Percentiles rank a stretch among this genome's conserved stretches.
Evolutionary conservation across 2,113 vertebrate genomes (phyloP).

Genomic region (Ciconia boyciana): DNA sequence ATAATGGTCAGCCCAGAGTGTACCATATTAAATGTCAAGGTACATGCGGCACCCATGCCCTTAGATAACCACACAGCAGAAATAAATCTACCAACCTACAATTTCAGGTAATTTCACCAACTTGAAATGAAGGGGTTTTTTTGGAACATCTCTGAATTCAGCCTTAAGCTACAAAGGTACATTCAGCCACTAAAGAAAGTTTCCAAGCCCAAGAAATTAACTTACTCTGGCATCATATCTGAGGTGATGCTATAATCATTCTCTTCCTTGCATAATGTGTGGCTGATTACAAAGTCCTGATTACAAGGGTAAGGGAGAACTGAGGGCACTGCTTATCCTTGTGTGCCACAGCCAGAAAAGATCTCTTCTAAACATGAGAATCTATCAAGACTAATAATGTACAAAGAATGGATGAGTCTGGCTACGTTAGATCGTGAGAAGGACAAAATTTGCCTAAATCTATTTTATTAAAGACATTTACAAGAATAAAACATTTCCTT

Average conservation of each 20-base stretch:
- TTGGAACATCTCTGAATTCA: background rate
- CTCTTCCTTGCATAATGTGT: background rate
- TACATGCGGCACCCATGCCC: background rate
- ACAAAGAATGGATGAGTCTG: background rate
- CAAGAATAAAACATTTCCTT: background rate
- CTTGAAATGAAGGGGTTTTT: background rate
- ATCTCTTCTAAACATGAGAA: background rate
- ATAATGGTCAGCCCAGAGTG: background rate
- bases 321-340: background rate
- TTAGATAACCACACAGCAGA: background rate
- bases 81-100: background rate
- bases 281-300: background rate
- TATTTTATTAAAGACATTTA: background rate
- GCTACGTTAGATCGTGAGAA: accelerated
- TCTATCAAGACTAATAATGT: background rate
- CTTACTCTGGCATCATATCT: background rate
- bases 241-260: background rate
- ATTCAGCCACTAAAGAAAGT: background rate
- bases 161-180: background rate
- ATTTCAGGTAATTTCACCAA: background rate
- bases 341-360: background rate
- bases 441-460: background rate
- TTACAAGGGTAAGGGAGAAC: background rate
- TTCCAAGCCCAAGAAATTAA: background rate
- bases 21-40: background rate